These are phyloP conservation scores for Corythaeola cristata DNA, from an alignment of 2,113 vertebrate genomes.

Conservation along the genomic window DNA sequence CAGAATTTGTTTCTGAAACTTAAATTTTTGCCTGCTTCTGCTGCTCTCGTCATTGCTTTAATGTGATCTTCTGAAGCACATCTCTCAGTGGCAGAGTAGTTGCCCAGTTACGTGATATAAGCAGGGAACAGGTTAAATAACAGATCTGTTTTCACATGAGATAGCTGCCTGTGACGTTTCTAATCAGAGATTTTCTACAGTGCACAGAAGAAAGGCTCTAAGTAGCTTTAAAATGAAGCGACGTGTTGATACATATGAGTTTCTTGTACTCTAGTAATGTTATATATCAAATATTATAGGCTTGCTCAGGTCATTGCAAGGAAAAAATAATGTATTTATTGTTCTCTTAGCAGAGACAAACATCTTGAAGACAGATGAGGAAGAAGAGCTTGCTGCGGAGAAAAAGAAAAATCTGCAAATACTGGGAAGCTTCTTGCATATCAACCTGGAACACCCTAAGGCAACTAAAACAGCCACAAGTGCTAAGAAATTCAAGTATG, in stretches of 20 bases:
- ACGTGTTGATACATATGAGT: not conserved
- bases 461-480: conserved; percentile 64
- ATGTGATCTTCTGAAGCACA: not conserved
- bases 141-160: not conserved
- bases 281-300: not conserved
- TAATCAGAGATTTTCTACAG: not conserved
- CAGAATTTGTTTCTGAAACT: not conserved
- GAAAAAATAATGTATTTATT: not conserved
- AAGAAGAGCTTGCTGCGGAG: conserved; percentile 82
- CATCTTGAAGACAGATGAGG: conserved; percentile 29
- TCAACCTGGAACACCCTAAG: conserved; percentile 55
- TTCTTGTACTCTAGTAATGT: not conserved
- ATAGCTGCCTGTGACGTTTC: not conserved
- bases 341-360: conserved; percentile 44
- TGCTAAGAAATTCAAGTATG: conserved; percentile 88
- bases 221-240: not conserved
- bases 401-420: conserved; percentile 88
- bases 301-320: not conserved
- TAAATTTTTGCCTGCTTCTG: not conserved
- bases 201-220: not conserved
- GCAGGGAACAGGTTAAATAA: not conserved
- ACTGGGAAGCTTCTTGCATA: conserved; percentile 82
- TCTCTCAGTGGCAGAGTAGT: not conserved
- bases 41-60: not conserved
- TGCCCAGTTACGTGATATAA: not conserved